phyloP scores from a whole-genome alignment of 92 coral and sea anemone species.

The Ricordea florida region DNA sequence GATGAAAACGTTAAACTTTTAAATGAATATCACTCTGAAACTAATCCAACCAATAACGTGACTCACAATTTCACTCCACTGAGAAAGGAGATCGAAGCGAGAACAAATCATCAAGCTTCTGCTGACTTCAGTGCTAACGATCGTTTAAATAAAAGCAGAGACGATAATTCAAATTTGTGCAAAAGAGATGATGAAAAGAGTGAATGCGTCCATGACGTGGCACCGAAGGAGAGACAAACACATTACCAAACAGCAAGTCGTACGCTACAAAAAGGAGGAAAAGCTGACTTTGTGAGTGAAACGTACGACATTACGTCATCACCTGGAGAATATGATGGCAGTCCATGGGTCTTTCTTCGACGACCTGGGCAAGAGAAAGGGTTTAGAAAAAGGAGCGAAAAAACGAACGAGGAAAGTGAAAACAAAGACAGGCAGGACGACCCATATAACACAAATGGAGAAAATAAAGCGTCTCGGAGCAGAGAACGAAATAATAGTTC shows the following conservation, averaged over 20 bases:
- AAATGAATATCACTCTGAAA: too few relatives aligned
- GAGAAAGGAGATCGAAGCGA: too few relatives aligned
- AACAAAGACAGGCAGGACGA: background rate
- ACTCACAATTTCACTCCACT: too few relatives aligned
- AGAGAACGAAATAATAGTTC: too few relatives aligned
- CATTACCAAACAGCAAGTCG: background rate
- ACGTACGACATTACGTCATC: background rate
- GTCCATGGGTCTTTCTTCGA: conserved; percentile 22
- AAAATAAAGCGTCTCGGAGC: too few relatives aligned
- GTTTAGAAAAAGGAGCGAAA: background rate
- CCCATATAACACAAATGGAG: background rate
- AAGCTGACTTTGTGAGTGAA: conserved; percentile 1
- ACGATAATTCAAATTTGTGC: too few relatives aligned
- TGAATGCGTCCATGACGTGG: background rate
- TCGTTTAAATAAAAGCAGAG: too few relatives aligned
- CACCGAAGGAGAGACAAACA: background rate
- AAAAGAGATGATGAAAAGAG: too few relatives aligned
- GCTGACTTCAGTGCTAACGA: too few relatives aligned
- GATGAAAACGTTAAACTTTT: too few relatives aligned
- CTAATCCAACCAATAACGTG: too few relatives aligned
- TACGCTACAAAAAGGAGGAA: background rate
- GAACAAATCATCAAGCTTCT: too few relatives aligned
- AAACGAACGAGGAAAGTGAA: background rate
- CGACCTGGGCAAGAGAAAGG: background rate
- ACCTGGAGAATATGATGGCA: background rate